Evolutionary conservation across 2,888 invertebrate genomes (phyloP).

Genomic region (Nesidiocoris tenuis): DNA sequence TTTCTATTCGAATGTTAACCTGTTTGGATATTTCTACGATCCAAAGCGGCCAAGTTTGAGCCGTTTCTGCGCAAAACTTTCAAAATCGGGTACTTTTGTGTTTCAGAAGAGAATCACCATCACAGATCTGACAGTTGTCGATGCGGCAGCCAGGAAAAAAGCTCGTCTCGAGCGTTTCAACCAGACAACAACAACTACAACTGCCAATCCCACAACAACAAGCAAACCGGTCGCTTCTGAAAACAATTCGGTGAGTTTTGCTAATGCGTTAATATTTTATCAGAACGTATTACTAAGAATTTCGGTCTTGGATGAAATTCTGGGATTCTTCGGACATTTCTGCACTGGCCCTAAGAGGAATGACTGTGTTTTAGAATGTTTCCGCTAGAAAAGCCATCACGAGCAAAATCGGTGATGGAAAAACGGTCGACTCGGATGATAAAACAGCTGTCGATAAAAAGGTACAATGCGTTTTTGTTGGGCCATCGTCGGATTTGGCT

Average conservation of each 20-base stretch:
- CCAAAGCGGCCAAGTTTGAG: no score
- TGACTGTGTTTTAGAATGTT: not conserved
- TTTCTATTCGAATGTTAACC: not conserved
- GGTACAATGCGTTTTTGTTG: not conserved
- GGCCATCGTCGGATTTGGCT: not conserved
- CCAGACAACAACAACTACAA: constrained; percentile 50
- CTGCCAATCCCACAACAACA: no score
- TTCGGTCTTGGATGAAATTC: not conserved
- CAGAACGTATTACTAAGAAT: no score
- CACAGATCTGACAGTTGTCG: constrained; percentile 60
- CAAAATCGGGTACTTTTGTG: not conserved
- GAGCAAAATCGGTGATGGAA: not conserved
- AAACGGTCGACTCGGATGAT: not conserved
- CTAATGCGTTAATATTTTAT: no score
- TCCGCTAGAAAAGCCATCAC: not conserved
- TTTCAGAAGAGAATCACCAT: constrained; percentile 30
- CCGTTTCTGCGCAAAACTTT: not conserved
- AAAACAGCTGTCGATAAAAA: not conserved
- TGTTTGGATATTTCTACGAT: no score
- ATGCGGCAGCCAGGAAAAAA: constrained; percentile 64
- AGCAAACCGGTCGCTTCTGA: no score
- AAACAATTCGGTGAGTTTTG: no score
- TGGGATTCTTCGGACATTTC: no score
- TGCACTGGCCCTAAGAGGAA: no score
- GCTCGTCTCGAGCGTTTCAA: constrained; percentile 70